Conservation (phyloP, 2,888 invertebrate genomes). For the Odontothrips loti region DNA sequence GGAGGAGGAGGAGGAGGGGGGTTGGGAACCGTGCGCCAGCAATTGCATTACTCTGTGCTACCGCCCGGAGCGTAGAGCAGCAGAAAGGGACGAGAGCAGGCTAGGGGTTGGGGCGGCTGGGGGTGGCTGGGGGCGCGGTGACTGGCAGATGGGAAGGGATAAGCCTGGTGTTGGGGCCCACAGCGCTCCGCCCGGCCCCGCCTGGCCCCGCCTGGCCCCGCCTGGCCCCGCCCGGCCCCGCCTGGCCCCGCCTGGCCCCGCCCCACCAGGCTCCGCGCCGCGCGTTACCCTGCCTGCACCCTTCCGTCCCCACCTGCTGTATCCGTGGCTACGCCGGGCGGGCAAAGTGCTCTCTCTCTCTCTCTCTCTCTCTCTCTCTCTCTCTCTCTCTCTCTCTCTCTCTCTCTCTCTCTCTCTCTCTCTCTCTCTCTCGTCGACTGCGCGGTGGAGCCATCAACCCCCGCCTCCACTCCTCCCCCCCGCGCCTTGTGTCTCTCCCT, state of each 20-base stretch:
- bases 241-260: background rate
- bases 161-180: constrained; percentile 29
- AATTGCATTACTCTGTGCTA: constrained; percentile 35
- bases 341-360: background rate
- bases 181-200: background rate
- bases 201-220: background rate
- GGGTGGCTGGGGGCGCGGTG: background rate
- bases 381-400: constrained; percentile 30
- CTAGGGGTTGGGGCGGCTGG: background rate
- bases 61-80: background rate
- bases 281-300: background rate
- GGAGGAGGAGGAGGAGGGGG: too few relatives aligned
- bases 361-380: constrained; percentile 28
- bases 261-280: too few relatives aligned
- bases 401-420: constrained; percentile 15
- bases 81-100: background rate
- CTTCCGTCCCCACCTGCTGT: too few relatives aligned
- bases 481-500: background rate
- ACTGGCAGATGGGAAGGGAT: constrained; percentile 24
- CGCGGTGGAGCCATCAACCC: background rate
- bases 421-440: background rate
- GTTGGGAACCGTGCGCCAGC: constrained; percentile 32
- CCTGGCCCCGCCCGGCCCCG: background rate
- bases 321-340: too few relatives aligned
- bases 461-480: background rate